A percentile compares a stretch with the other conserved stretches of the same genome.
phyloP scores from a whole-genome alignment of 2,888 invertebrate species.

The Zygogramma bicolorata region DNA sequence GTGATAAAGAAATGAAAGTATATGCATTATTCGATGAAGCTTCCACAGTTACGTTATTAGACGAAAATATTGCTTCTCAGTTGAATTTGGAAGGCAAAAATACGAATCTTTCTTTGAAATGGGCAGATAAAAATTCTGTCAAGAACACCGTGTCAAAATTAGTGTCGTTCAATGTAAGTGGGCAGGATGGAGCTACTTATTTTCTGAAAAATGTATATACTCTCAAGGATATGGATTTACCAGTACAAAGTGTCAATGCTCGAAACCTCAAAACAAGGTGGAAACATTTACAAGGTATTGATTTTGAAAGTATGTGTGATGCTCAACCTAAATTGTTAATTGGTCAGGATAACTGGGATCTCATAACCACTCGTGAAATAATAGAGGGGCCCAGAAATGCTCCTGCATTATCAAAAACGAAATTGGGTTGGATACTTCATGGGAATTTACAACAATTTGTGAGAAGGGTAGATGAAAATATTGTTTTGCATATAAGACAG shows the following conservation, averaged over 20 bases:
- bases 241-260: not conserved
- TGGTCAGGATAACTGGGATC: not conserved
- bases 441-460: not conserved
- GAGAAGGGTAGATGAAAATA: not conserved
- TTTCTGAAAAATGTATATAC: not conserved
- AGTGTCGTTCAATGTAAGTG: not conserved
- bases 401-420: not conserved
- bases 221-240: not conserved
- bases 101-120: no score
- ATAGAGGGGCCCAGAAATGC: not conserved
- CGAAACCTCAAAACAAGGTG: not conserved
- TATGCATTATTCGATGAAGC: no score
- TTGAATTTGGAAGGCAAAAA: not conserved
- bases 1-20: no score
- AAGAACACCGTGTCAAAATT: not conserved
- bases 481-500: no score
- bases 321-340: not conserved
- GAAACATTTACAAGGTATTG: not conserved
- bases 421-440: conserved; percentile 8
- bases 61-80: not conserved
- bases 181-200: not conserved
- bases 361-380: not conserved
- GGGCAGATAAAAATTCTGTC: not conserved
- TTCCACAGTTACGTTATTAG: not conserved
- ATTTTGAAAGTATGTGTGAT: not conserved